phyloP scores from a whole-genome alignment of 1,140 invertebrate species.

The Tachypleus tridentatus region DNA sequence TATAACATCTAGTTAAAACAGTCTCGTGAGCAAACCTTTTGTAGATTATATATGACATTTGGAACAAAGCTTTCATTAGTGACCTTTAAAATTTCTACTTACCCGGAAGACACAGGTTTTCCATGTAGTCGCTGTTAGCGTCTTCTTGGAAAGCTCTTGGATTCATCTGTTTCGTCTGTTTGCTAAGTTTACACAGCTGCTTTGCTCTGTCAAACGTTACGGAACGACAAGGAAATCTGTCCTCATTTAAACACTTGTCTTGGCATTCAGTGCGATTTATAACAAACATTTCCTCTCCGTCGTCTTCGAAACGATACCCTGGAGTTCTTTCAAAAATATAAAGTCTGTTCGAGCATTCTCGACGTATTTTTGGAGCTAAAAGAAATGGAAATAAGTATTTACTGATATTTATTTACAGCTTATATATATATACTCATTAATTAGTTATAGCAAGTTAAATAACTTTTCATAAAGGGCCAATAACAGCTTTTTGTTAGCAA shows the following conservation, averaged over 20 bases:
- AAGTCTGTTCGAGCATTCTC: slow-evolving; percentile 69
- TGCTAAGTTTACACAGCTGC: slow-evolving; percentile 61
- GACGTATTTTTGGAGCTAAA: slow-evolving; percentile 49
- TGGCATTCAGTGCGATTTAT: slow-evolving; percentile 76
- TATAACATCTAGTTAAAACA: too few relatives aligned
- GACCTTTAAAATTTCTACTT: slow-evolving; percentile 23
- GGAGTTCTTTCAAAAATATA: slow-evolving; percentile 79
- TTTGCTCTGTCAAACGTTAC: slow-evolving; percentile 62
- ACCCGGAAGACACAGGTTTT: slow-evolving; percentile 83
- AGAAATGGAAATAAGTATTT: too few relatives aligned
- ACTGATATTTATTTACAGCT: too few relatives aligned
- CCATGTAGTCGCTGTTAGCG: slow-evolving; percentile 73
- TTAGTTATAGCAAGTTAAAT: too few relatives aligned
- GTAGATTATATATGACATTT: too few relatives aligned
- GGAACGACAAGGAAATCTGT: slow-evolving; percentile 62
- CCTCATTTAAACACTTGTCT: slow-evolving; percentile 72
- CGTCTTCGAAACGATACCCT: slow-evolving; percentile 32
- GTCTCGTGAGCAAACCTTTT: too few relatives aligned
- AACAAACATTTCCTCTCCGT: slow-evolving; percentile 35
- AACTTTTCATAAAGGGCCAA: too few relatives aligned
- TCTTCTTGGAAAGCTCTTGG: slow-evolving; percentile 62
- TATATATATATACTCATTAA: too few relatives aligned
- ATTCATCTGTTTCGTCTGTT: slow-evolving; percentile 69
- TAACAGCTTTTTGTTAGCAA: too few relatives aligned
- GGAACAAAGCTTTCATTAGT: too few relatives aligned